Percentiles rank a stretch among this genome's conserved stretches.
Evolutionary conservation across 2,797 vertebrate genomes (phyloP).

Genomic region (Pelobates cultripes): DNA sequence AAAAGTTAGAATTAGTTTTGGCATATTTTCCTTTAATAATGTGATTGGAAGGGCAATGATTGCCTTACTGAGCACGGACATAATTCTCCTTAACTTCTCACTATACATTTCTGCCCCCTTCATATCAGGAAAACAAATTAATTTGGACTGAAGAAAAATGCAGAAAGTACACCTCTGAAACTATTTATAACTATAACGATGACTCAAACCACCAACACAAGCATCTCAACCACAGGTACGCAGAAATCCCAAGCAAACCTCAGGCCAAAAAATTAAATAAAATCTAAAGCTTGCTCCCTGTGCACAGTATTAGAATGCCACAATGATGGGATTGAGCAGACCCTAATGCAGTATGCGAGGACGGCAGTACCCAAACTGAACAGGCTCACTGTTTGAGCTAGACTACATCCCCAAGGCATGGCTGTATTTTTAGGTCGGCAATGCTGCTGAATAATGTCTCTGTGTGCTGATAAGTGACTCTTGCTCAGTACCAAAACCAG

Average conservation of each 20-base stretch:
- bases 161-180: conserved; percentile 43
- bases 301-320: conserved; percentile 39
- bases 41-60: too few species aligned
- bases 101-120: too few species aligned
- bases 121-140: too few species aligned
- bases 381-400: conserved; percentile 47
- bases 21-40: too few species aligned
- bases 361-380: conserved; percentile 49
- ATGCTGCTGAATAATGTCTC: conserved; percentile 50
- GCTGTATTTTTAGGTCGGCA: conserved; percentile 45
- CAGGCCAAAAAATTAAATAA: neutral
- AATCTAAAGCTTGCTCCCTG: conserved; percentile 16
- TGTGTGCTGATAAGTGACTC: conserved; percentile 46
- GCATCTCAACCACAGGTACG: conserved; percentile 43
- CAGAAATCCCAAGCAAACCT: conserved; percentile 39
- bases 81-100: too few species aligned
- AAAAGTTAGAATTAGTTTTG: too few species aligned
- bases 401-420: conserved; percentile 50
- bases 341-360: conserved; percentile 45
- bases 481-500: conserved; percentile 38
- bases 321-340: conserved; percentile 55
- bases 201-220: conserved; percentile 51
- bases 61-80: too few species aligned
- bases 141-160: conserved; percentile 2
- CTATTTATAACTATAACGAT: conserved; percentile 45